Percentiles rank a stretch among this genome's conserved stretches.
phyloP scores from a whole-genome alignment of 2,113 vertebrate species.

The Anseranas semipalmata region DNA sequence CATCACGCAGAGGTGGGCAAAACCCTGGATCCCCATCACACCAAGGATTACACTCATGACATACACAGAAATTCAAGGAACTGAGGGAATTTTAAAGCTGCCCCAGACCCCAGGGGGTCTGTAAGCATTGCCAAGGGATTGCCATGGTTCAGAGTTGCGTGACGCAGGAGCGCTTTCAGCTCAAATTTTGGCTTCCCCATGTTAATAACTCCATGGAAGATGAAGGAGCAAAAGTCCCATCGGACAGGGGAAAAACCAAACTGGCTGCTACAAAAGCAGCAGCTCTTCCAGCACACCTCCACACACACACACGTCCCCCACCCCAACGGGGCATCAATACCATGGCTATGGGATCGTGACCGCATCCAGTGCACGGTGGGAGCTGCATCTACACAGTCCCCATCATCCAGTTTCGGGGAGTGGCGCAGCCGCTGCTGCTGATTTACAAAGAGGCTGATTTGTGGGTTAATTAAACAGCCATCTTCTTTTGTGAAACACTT shows the following conservation, averaged over 20 bases:
- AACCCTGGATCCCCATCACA: background rate
- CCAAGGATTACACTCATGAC: background rate
- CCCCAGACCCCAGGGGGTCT: background rate
- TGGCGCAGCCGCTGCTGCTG: background rate
- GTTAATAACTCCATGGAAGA: background rate
- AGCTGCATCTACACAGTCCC: rapidly evolving
- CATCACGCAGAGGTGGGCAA: background rate
- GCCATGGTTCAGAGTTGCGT: too few relatives aligned
- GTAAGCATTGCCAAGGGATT: background rate
- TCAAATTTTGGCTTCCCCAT: background rate
- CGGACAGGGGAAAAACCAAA: background rate
- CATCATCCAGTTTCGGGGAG: background rate
- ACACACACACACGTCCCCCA: rapidly evolving
- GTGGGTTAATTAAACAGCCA: conserved; percentile 62
- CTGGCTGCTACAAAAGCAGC: background rate
- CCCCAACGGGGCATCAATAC: background rate
- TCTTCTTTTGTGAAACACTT: conserved; percentile 50
- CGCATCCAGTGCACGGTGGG: rapidly evolving
- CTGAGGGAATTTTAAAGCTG: background rate
- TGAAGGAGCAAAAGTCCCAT: background rate
- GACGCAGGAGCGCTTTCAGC: rapidly evolving
- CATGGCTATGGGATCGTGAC: rapidly evolving
- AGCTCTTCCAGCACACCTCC: background rate
- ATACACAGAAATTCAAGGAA: background rate
- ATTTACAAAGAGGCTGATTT: conserved; percentile 35